These are phyloP conservation scores for Galerucella pusilla DNA, from an alignment of 2,888 invertebrate genomes.

Conservation along the genomic window DNA sequence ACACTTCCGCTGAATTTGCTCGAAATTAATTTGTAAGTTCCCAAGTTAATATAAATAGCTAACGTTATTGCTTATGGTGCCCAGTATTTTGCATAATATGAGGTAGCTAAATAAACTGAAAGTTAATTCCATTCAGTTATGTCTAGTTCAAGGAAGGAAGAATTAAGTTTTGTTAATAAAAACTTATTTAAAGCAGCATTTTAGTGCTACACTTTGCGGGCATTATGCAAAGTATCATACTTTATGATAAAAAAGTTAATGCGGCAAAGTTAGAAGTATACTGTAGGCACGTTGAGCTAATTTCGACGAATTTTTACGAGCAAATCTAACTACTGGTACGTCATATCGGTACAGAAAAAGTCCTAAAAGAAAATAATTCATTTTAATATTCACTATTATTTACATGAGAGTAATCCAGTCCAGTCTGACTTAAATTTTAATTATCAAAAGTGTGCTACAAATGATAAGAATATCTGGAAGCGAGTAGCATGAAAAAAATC, in stretches of 20 bases:
- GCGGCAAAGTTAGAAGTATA: not conserved
- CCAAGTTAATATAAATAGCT: conserved; percentile 13
- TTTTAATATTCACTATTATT: too few species aligned
- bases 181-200: conserved; percentile 30
- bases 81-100: conserved; percentile 20
- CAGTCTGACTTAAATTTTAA: too few species aligned
- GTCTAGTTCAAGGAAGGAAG: conserved; percentile 19
- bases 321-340: not conserved
- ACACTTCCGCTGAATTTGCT: conserved; percentile 5
- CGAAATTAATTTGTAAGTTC: conserved; percentile 19
- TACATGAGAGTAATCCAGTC: too few species aligned
- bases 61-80: conserved; percentile 9
- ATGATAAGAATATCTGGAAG: too few species aligned
- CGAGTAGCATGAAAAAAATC: too few species aligned
- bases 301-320: not conserved
- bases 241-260: conserved; percentile 25
- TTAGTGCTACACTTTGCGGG: conserved; percentile 22
- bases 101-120: conserved; percentile 23
- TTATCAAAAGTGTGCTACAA: too few species aligned
- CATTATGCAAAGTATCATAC: conserved; percentile 28
- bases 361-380: too few species aligned
- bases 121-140: conserved; percentile 23
- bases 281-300: not conserved
- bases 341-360: too few species aligned
- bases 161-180: conserved; percentile 34